Evolutionary conservation across 2,797 vertebrate genomes (phyloP).

Genomic region (Brotula barbata): DNA sequence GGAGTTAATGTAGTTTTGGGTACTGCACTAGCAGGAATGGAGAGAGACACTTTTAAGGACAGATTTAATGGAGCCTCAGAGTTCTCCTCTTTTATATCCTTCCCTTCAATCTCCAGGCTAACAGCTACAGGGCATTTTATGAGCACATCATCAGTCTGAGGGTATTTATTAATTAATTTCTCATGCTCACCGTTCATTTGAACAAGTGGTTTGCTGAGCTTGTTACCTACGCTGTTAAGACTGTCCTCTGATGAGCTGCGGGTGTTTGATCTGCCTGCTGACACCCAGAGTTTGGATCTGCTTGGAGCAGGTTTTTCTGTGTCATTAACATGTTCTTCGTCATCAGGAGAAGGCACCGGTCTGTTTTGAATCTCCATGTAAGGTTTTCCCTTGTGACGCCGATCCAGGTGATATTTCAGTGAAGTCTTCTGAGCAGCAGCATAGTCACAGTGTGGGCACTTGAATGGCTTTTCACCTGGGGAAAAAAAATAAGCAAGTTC

Average conservation of each 20-base stretch:
- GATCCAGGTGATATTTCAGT: slow-evolving; percentile 92
- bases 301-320: slow-evolving; percentile 65
- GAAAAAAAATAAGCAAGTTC: slow-evolving; percentile 27
- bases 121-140: slow-evolving; percentile 37
- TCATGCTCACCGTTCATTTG: slow-evolving; percentile 65
- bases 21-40: slow-evolving; percentile 68
- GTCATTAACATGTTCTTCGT: slow-evolving; percentile 71
- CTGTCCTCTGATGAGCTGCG: slow-evolving; percentile 52
- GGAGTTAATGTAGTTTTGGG: slow-evolving; percentile 72
- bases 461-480: slow-evolving; percentile 98
- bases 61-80: slow-evolving; percentile 86
- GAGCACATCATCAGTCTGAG: slow-evolving; percentile 39
- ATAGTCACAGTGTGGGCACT: slow-evolving; percentile 96
- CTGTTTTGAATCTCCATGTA: slow-evolving; percentile 78
- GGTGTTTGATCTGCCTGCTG: slow-evolving; percentile 47
- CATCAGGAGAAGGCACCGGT: slow-evolving; percentile 61
- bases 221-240: slow-evolving; percentile 17
- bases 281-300: slow-evolving; percentile 74
- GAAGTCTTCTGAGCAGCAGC: slow-evolving; percentile 98
- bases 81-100: slow-evolving; percentile 59
- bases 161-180: slow-evolving; percentile 40
- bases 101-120: slow-evolving; percentile 69
- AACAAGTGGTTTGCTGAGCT: slow-evolving; percentile 33
- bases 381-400: slow-evolving; percentile 90
- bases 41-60: slow-evolving; percentile 77